A percentile compares a stretch with the other conserved stretches of the same genome.
These are phyloP conservation scores for Clamator glandarius DNA, from an alignment of 2,797 vertebrate genomes.

Conservation along the genomic window DNA sequence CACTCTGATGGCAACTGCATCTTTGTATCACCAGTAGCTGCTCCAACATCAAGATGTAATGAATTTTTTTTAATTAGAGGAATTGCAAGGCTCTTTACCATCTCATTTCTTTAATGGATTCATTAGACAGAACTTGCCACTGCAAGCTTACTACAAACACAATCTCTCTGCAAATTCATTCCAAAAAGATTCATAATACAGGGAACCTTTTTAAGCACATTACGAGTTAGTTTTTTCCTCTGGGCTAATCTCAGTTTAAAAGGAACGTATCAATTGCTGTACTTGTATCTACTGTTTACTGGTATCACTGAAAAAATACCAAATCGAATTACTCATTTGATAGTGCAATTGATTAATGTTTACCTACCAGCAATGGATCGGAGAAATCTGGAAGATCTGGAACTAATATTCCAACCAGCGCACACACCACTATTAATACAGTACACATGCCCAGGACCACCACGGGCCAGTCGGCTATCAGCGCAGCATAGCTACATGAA, in stretches of 20 bases:
- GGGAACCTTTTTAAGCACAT: not conserved
- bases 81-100: not conserved
- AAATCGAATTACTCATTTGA: not conserved
- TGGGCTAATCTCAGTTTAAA: not conserved
- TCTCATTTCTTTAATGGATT: not conserved
- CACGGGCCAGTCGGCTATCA: slow-evolving; percentile 98
- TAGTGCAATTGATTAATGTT: not conserved
- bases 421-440: slow-evolving; percentile 93
- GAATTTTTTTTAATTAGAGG: not conserved
- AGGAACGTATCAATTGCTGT: not conserved
- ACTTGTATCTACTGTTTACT: not conserved
- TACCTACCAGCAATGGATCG: slow-evolving; percentile 93
- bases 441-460: slow-evolving; percentile 97
- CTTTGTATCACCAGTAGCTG: not conserved
- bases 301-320: not conserved
- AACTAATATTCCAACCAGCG: slow-evolving; percentile 91
- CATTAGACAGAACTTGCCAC: not conserved
- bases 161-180: not conserved
- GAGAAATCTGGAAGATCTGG: slow-evolving; percentile 98
- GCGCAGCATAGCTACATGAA: slow-evolving; percentile 88
- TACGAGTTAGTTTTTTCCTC: not conserved
- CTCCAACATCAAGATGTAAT: not conserved
- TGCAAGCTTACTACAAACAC: not conserved
- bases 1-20: not conserved
- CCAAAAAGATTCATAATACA: not conserved